Evolutionary conservation across 2,797 vertebrate genomes (phyloP), one percentile per base, ranked within the genome.

Genomic region (Synaphobranchus kaupii): DNA sequence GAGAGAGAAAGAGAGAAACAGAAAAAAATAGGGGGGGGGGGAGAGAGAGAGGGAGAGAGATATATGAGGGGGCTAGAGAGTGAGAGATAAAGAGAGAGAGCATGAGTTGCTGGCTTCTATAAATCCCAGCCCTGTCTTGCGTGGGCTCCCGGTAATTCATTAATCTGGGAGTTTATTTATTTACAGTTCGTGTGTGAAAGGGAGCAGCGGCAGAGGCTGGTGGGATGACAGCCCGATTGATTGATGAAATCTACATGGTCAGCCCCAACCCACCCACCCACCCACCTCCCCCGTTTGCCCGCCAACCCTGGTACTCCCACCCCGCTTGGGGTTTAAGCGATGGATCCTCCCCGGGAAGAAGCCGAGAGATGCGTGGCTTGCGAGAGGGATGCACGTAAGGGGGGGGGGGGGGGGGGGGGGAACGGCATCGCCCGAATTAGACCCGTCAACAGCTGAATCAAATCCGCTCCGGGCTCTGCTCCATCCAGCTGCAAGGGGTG

Each of bases 61-160:
- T 6, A 52, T 52, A 10, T 6, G 50, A 52, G 50, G 50, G 50
- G 50, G 50, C 5, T 6, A 63, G 87, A 92, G 90, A 4, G 20
- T 60, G 58, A 20, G 3, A 60, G 58, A 17, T 10, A 60, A 12
- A 60, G 58, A 22, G 17, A 58, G 56, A 60, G 20, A 60, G 58
- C 13, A 12, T 4, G 58, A 60, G 17, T 60, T 60, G 4, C 20
- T 13, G 66, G 28, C 68, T 66, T 25, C 25, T 22, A n/a, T n/a
- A n/a, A 66, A 66, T n/a, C 60, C 17, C 20, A 39, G 68, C 28
- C 20, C 76, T 22, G 34, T 15, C 12, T 8, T 22, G 34, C 17
- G 28, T 44, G 73, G 6, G 73, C 73, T 78, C 73, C 73, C 34
- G n/a, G 76, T 80, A 80, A 80, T 48, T 50, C 76, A 80, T 80